Base-by-base conservation (phyloP, 2,888 invertebrate genomes). In the Meliscaeva auricollis region DNA sequence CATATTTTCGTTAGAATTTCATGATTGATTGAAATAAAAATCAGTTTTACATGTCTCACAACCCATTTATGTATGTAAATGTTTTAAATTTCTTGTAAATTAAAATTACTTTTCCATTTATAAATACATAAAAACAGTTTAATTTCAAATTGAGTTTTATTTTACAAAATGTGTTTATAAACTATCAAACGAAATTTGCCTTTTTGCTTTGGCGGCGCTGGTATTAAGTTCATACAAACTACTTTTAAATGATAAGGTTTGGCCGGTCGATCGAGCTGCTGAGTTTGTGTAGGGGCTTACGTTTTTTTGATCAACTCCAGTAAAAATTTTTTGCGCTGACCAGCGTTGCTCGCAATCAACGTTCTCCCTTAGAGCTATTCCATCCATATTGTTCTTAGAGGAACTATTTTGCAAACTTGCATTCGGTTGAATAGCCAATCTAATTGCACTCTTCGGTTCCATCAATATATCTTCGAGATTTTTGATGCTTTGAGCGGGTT, bases 181-280 rank as follows among this genome's bases (percentile, higher is more conserved):
- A 69, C 93, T 94, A 90, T 94, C 94, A 89, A 94, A 94, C 88
- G 93, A 93, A 88, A 94, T 94, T 89, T 94, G 94, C 38, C 94
- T 91, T 15, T 94, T 91, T 1, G 94, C 94, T 88, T 94, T 93
- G 90, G 93, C 92, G 38, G 90, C 88, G 13, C 88, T 88, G 50
- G 48, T 50, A 20, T 15, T 84, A 26, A 74, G 38, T 8, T 81
- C 79, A 48, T 64, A 69, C 13, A 81, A 44, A 32, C 69, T 64
- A 7, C 50, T 72, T 9, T 48, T 58, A 54, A 41, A 84, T 13
- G 78, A 32, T 11, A 73, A 56, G n/a, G 73, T 22, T 35, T 58
- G 64, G 11, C 73, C 77, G 17, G 30, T 22, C n/a, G 68, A 68
- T 8, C 60, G 68, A 11, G 26, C 41, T 48, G 9, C 15, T n/a